Evolutionary conservation across 2,888 invertebrate genomes (phyloP).

Genomic region (Polyommatus iphigenia): DNA sequence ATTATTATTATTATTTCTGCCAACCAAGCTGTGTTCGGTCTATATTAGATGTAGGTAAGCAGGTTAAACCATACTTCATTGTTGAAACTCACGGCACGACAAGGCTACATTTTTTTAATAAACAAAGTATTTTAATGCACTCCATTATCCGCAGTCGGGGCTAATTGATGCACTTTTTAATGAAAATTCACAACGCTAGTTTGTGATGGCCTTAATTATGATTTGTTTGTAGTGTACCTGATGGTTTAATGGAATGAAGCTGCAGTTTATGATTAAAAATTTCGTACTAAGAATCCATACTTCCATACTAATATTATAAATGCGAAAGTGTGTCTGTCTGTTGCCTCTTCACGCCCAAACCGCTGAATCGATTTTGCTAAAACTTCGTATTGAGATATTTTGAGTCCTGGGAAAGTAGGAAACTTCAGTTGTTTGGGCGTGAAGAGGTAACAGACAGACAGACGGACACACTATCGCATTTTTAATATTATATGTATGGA

Average conservation of each 20-base stretch:
- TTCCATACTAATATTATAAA: too few relatives aligned
- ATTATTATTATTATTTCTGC: too few relatives aligned
- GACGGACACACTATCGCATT: too few relatives aligned
- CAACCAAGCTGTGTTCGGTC: too few relatives aligned
- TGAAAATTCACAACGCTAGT: background rate
- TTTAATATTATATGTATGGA: too few relatives aligned
- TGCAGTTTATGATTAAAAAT: background rate
- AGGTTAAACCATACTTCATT: background rate
- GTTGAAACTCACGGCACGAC: conserved; percentile 17
- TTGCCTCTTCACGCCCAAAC: too few relatives aligned
- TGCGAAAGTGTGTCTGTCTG: too few relatives aligned
- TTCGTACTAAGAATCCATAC: background rate
- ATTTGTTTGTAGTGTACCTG: background rate
- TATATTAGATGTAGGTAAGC: conserved; percentile 1
- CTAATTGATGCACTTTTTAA: conserved; percentile 18
- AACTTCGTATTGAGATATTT: too few relatives aligned
- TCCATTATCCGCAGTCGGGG: background rate
- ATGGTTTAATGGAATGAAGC: background rate
- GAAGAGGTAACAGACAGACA: too few relatives aligned
- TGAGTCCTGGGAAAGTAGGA: too few relatives aligned
- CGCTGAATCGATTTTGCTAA: too few relatives aligned
- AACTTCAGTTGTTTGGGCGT: too few relatives aligned
- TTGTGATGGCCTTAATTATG: conserved; percentile 6
- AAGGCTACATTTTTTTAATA: conserved; percentile 29
- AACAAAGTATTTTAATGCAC: conserved; percentile 21